A percentile compares a stretch with the other conserved stretches of the same genome.
Evolutionary conservation across 2,888 invertebrate species (phyloP).

Genomic region (Pachydiplax longipennis): DNA sequence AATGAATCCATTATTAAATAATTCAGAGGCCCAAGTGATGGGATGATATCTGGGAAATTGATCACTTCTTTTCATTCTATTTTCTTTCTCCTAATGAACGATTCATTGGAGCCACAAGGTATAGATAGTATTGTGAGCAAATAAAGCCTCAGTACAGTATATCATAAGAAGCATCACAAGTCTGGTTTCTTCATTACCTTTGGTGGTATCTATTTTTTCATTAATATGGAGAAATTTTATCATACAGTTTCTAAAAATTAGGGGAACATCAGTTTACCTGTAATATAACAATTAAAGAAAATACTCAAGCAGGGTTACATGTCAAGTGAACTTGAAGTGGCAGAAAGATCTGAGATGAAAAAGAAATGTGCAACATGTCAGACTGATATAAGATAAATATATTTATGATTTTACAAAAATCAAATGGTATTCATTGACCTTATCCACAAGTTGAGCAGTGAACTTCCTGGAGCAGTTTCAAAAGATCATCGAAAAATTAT

Average conservation of each 20-base stretch:
- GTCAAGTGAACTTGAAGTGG: neutral
- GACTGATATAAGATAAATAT: slow-evolving; percentile 38
- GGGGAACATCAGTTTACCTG: slow-evolving; percentile 9
- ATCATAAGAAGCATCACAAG: slow-evolving; percentile 32
- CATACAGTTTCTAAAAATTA: neutral
- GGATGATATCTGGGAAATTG: slow-evolving; percentile 16
- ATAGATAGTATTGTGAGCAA: slow-evolving; percentile 34
- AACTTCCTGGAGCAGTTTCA: neutral
- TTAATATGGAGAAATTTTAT: neutral
- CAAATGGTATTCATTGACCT: neutral
- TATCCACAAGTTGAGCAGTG: neutral
- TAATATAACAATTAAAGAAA: neutral
- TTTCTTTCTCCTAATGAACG: slow-evolving; percentile 16
- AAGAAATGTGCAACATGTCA: slow-evolving; percentile 19
- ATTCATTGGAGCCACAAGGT: neutral
- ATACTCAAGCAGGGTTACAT: neutral
- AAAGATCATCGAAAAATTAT: neutral
- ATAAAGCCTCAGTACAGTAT: slow-evolving; percentile 8
- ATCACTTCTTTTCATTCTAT: neutral
- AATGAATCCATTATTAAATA: slow-evolving; percentile 38
- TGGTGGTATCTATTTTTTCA: slow-evolving; percentile 11
- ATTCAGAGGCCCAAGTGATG: slow-evolving; percentile 21
- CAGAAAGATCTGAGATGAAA: neutral
- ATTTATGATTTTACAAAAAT: slow-evolving; percentile 33
- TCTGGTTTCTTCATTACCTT: slow-evolving; percentile 18